A percentile compares a stretch with the other conserved stretches of the same genome.
Conservation (phyloP, 1,140 invertebrate species). For the Leptoteleia sp. region DNA sequence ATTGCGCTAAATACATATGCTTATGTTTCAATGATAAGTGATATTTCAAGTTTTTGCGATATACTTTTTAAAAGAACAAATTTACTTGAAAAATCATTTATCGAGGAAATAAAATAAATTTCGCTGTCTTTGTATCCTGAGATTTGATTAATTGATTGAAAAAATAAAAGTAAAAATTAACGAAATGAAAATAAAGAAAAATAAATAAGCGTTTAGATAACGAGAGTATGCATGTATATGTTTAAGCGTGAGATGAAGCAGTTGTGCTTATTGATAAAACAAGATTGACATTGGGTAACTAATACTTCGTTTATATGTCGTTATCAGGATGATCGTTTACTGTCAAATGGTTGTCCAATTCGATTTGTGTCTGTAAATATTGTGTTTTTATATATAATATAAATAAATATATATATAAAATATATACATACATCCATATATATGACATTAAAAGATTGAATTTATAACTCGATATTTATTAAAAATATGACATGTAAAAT, state of each 20-base stretch:
- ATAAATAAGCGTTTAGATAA: slow-evolving; percentile 8
- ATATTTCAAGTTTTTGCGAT: slow-evolving; percentile 27
- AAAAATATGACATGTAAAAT: slow-evolving; percentile 75
- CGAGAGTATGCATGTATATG: slow-evolving; percentile 17
- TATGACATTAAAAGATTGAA: slow-evolving; percentile 68
- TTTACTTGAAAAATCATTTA: slow-evolving; percentile 15
- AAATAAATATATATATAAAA: slow-evolving; percentile 62
- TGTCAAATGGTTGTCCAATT: slow-evolving; percentile 74
- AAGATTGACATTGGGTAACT: slow-evolving; percentile 69
- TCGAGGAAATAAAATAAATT: slow-evolving; percentile 26
- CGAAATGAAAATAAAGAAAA: not conserved
- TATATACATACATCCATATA: slow-evolving; percentile 55
- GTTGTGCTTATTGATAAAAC: slow-evolving; percentile 74
- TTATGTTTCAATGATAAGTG: slow-evolving; percentile 34
- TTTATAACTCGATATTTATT: slow-evolving; percentile 78
- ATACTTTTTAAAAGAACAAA: slow-evolving; percentile 42
- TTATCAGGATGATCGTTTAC: slow-evolving; percentile 64
- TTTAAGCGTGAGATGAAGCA: slow-evolving; percentile 58
- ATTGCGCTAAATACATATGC: not conserved
- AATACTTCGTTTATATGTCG: slow-evolving; percentile 57
- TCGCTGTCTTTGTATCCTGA: slow-evolving; percentile 27
- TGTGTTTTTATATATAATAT: slow-evolving; percentile 80
- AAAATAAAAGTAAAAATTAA: slow-evolving; percentile 2
- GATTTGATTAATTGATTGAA: slow-evolving; percentile 19
- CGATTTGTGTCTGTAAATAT: slow-evolving; percentile 80